phyloP scores from a whole-genome alignment of 2,888 invertebrate species.

The Julus scandinavius region DNA sequence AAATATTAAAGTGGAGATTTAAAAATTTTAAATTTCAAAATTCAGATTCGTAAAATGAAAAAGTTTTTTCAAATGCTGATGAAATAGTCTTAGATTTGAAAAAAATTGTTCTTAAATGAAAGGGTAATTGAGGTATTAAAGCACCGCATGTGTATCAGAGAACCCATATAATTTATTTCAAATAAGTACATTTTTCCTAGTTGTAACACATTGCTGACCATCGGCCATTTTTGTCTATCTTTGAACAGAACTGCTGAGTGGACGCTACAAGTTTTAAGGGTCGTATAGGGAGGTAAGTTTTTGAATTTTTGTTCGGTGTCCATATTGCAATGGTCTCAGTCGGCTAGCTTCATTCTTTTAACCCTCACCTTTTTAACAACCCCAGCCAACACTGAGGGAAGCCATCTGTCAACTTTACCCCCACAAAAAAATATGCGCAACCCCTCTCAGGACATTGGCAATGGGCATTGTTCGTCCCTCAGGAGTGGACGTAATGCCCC shows the following conservation, averaged over 20 bases:
- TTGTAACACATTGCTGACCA: too few relatives aligned
- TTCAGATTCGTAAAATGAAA: too few relatives aligned
- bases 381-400: not conserved
- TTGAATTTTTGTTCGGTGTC: not conserved
- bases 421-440: not conserved
- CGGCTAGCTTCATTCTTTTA: constrained; percentile 1
- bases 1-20: too few relatives aligned
- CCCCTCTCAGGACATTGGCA: constrained; percentile 19
- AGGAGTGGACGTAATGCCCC: constrained; percentile 18
- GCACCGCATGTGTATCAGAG: too few relatives aligned
- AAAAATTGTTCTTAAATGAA: too few relatives aligned
- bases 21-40: too few relatives aligned
- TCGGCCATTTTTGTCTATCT: too few relatives aligned
- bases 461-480: constrained; percentile 26
- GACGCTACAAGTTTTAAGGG: not conserved
- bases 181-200: too few relatives aligned
- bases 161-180: too few relatives aligned
- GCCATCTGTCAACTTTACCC: constrained; percentile 35
- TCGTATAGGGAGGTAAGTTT: not conserved
- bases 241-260: not conserved
- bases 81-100: too few relatives aligned
- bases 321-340: constrained; percentile 24
- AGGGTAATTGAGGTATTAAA: too few relatives aligned
- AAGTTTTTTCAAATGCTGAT: too few relatives aligned
- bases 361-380: constrained; percentile 42